Evolutionary conservation across 2,113 vertebrate genomes (phyloP).

Genomic region (Calyptommatus sinebrachiatus): DNA sequence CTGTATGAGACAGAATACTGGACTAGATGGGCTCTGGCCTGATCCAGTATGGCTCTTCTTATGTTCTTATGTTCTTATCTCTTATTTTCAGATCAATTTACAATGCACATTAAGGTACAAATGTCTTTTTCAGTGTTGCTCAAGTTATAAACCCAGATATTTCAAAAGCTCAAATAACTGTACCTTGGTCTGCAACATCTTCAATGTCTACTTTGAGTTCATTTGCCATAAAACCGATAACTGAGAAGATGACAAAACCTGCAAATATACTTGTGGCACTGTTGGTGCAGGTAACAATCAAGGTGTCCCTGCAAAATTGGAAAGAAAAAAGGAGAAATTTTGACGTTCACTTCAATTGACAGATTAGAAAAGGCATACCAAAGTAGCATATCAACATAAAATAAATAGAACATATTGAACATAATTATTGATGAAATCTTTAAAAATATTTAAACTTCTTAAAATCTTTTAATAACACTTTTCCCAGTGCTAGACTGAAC

Average conservation of each 20-base stretch:
- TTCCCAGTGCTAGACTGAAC: too few species aligned
- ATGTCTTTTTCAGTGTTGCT: not conserved
- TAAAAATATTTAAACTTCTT: too few species aligned
- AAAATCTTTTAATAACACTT: too few species aligned
- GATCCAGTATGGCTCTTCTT: too few species aligned
- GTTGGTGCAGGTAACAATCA: slow-evolving; percentile 96
- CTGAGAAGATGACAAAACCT: slow-evolving; percentile 98
- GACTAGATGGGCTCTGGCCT: too few species aligned
- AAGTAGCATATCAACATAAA: too few species aligned
- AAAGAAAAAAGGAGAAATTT: not conserved
- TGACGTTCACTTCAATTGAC: not conserved
- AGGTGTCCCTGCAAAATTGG: slow-evolving; percentile 82
- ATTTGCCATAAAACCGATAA: slow-evolving; percentile 98
- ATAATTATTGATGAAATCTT: not conserved
- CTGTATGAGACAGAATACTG: too few species aligned
- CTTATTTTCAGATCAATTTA: not conserved
- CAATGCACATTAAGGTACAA: not conserved
- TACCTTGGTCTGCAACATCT: slow-evolving; percentile 97
- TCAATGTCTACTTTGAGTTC: slow-evolving; percentile 96
- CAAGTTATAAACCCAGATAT: not conserved
- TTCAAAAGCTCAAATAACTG: fast-evolving
- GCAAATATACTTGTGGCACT: slow-evolving; percentile 98
- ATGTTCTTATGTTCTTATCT: too few species aligned
- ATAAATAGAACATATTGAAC: not conserved
- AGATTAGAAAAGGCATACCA: not conserved